Percentiles rank a stretch among this genome's conserved stretches.
These are phyloP conservation scores for Clarias platycephalus DNA, from an alignment of 2,797 vertebrate genomes.

Conservation along the genomic window DNA sequence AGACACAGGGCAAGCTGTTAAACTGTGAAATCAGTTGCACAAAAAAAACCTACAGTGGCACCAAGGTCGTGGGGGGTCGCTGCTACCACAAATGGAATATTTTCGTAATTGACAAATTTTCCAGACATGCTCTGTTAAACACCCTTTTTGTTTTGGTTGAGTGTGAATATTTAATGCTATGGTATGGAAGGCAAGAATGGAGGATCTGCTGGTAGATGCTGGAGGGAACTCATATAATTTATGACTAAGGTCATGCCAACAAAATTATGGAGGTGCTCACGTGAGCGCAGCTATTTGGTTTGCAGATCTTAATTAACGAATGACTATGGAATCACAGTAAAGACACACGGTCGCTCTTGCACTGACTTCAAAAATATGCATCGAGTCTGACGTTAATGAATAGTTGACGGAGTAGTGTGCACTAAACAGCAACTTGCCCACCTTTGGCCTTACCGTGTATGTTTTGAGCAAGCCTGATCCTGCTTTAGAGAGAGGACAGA, in stretches of 20 bases:
- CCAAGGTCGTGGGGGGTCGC: neutral
- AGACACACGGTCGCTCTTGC: neutral
- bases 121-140: neutral
- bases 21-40: conserved; percentile 40
- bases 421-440: conserved; percentile 15
- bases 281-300: neutral
- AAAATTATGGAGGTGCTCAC: conserved; percentile 53
- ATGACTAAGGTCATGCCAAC: conserved; percentile 64
- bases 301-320: neutral
- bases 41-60: conserved; percentile 31
- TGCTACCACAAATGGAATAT: conserved; percentile 13
- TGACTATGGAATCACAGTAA: neutral
- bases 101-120: conserved; percentile 17
- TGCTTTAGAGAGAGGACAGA: conserved; percentile 63
- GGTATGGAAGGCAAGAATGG: conserved; percentile 48
- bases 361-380: conserved; percentile 9
- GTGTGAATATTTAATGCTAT: conserved; percentile 28
- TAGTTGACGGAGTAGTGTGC: neutral
- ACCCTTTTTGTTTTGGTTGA: conserved; percentile 11
- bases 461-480: conserved; percentile 69
- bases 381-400: conserved; percentile 2
- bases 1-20: conserved; percentile 35
- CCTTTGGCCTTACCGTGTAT: conserved; percentile 55
- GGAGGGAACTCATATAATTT: conserved; percentile 52
- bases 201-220: conserved; percentile 56